Evolutionary conservation across 1,140 invertebrate species (phyloP), one percentile per base, ranked within the genome.

Genomic region (Trichonephila clavipes): DNA sequence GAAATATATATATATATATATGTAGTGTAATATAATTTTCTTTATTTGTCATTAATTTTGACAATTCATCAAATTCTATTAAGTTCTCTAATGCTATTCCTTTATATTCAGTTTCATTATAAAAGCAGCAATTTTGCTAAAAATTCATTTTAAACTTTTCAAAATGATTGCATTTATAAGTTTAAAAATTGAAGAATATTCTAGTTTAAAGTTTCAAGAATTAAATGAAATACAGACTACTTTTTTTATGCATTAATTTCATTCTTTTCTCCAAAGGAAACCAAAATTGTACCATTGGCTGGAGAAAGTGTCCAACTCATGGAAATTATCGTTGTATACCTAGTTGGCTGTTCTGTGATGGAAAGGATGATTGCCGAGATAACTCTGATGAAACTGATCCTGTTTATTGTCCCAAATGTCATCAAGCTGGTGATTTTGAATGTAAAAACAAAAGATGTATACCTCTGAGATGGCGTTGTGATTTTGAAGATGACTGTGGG

Each of bases 401-500:
- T 28, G 95, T 95, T 40, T 95, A 95, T 58, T 99, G 99, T 96
- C 98, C 98, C 0, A 97, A 97, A 83, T 99, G 99, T 95, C 98
- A 98, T 93, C 95, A 97, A 0, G 97, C 97, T 12, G 98, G 98
- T n/a, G 98, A 99, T 94, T 99, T 99, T 96, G 97, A 98, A 93
- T 99, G 99, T 95, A 97, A 97, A 69, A 99, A 99, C 95, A 98
- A 98, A 94, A 96, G 98, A 58, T 99, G 99, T 95, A 97, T 99
- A 94, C 98, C 98, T 0, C 98, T 97, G 94, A 97, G 98, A 95
- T 99, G 99, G 98, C 96, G 98, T 86, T 99, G 99, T 95, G 99
- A 99, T 95, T 99, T 99, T 96, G 98, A 98, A 51, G 98, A 99
- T 95, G 99, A 99, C 95, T 99, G 99, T 95, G 98, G 98, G 0